Percentiles rank a stretch among this genome's conserved stretches.
Conservation (phyloP, 1,140 invertebrate genomes). For the Pemphigus obesinymphae region DNA sequence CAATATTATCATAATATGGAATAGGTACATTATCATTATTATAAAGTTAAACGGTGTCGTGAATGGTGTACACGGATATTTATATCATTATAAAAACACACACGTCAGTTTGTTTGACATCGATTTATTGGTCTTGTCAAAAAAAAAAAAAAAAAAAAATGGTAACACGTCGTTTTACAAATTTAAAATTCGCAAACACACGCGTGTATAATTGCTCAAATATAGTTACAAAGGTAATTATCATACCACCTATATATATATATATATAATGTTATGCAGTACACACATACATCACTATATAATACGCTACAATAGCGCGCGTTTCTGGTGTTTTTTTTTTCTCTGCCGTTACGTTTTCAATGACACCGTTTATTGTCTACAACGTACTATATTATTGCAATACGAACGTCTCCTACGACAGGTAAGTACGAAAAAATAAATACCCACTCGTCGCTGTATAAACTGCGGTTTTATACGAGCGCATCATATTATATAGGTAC, state of each 20-base stretch:
- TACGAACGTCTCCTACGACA: too few species aligned
- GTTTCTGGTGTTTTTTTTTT: background rate
- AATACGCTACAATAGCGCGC: background rate
- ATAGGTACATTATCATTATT: background rate
- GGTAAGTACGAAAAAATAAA: too few species aligned
- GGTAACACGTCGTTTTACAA: slow-evolving; percentile 25
- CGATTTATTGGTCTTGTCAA: background rate
- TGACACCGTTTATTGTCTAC: background rate
- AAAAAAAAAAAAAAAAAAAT: background rate
- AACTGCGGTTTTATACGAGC: too few species aligned
- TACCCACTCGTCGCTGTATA: too few species aligned
- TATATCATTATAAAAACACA: background rate
- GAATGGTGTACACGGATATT: too few species aligned
- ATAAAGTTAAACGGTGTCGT: too few species aligned
- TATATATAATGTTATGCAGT: too few species aligned
- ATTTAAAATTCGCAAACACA: slow-evolving; percentile 31
- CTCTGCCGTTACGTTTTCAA: background rate
- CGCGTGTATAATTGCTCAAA: slow-evolving; percentile 21
- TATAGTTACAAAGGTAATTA: background rate
- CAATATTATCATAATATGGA: too few species aligned
- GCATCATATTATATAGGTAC: too few species aligned
- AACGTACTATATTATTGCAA: too few species aligned
- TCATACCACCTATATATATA: background rate
- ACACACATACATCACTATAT: too few species aligned
- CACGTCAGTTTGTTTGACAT: background rate